Evolutionary conservation across 2,888 invertebrate species (phyloP), one percentile per base, ranked within the genome.

Genomic region (Alitta virens): DNA sequence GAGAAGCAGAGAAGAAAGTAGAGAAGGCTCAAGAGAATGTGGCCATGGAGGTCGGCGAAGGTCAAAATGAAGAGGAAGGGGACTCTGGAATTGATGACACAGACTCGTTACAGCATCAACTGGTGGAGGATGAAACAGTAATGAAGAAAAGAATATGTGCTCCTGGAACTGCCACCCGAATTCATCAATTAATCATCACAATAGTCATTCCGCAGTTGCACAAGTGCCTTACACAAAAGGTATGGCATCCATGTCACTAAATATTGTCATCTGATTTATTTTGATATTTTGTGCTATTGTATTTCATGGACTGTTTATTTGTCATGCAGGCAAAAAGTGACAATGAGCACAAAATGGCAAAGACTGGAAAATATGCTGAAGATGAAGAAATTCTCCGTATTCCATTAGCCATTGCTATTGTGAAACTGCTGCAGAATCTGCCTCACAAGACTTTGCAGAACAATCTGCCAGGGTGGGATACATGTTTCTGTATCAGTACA

Each of bases 391-490:
- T 95, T 72, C 84, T 91, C 67, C 86, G 93, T 54, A 91, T 97
- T 7, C 97, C 98, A 0, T 89, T 99, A 63, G 94, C 95, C 0
- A 83, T 97, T 60, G 95, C 98, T 0, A 86, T 95, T 60, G 92
- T 97, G 0, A 96, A 96, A 79, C 82, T 98, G 23, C 83, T 99
- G 68, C 92, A 95, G 76, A 89, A 90, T 71, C 83, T 98, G 53
- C 96, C 97, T 24, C 85, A 87, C 57, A 86, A 87, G 64, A 84
- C 91, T 63, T 79, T 96, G 58, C 87, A 90, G 46, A 84, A 87
- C 60, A 90, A 92, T 80, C 82, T 96, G 56, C 89, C 92, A 59
- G 91, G 93, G 92, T 91, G 83, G 85, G 85, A 80, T 46, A 46
- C 40, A 9, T 16, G 16, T 40, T 12, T 16, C 9, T 40, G n/a